Evolutionary conservation across 2,888 invertebrate genomes (phyloP), one percentile per base, ranked within the genome.

Genomic region (Hypena proboscidalis): DNA sequence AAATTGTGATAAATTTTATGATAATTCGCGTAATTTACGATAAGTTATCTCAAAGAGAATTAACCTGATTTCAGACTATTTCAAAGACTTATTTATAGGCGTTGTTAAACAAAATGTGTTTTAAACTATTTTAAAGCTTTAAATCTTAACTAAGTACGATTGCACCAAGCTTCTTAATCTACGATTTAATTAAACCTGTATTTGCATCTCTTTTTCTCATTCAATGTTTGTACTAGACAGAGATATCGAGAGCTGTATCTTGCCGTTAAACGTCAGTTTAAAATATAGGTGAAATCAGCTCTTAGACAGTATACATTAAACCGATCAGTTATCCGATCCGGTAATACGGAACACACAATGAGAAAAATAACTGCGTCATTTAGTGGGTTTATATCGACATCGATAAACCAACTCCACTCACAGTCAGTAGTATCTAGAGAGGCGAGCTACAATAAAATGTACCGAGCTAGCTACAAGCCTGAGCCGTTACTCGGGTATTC

Each of bases 371-470:
- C 72, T 70, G 69, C 72, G 62, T 70, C 67, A 77, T 81, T 60
- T 74, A 77, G 72, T 67, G 52, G 59, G 65, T 80, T 81, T 83
- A 74, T 79, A 87, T 88, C 87, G 87, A 86, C 78, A 83, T 85
- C 84, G 84, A 83, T 83, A 88, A 83, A 82, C 68, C 47, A 50
- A 61, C 74, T 62, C 74, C 75, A 75, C 81, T 74, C 73, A 60
- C 67, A 72, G 67, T 65, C 77, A 75, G 81, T 75, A 82, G 85
- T 85, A 88, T 87, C 86, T 83, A 83, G 83, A 85, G 86, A 85
- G 80, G 81, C 80, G 79, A 83, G 87, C 84, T 89, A 89, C 89
- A 90, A 89, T 90, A 90, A 90, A 90, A 90, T 87, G 88, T 90
- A 88, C 86, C 83, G 75, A 85, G 85, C 86, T 84, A 85, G 88